These are phyloP conservation scores for Trissolcus japonicus DNA, from an alignment of 2,888 invertebrate species.

Conservation along the genomic window DNA sequence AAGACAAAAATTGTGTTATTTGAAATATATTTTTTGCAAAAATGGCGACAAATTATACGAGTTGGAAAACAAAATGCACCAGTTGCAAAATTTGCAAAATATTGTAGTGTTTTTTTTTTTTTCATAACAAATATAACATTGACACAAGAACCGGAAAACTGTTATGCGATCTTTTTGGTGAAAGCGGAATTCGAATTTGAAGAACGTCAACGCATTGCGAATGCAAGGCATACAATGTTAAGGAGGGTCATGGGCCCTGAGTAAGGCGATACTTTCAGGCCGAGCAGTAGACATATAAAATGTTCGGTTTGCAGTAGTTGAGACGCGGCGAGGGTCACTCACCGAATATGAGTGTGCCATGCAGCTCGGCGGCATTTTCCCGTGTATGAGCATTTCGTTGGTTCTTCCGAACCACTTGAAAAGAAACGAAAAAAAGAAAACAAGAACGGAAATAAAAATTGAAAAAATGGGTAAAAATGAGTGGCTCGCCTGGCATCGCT, in stretches of 20 bases:
- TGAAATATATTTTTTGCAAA: no score
- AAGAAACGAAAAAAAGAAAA: slow-evolving; percentile 29
- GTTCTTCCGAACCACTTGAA: slow-evolving; percentile 53
- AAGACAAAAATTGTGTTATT: no score
- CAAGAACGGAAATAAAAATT: slow-evolving; percentile 15
- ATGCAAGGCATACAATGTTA: slow-evolving; percentile 59
- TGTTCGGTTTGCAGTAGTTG: slow-evolving; percentile 69
- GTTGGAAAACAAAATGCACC: no score
- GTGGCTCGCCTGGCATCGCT: slow-evolving; percentile 32
- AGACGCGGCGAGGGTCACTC: slow-evolving; percentile 72
- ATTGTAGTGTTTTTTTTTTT: no score
- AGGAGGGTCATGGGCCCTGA: slow-evolving; percentile 70
- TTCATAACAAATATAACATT: no score
- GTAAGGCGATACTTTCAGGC: slow-evolving; percentile 71
- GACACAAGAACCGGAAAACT: no score
- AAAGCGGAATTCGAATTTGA: slow-evolving; percentile 15
- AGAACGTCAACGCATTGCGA: slow-evolving; percentile 59
- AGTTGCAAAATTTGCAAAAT: no score
- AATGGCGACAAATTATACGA: no score
- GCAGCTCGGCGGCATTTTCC: slow-evolving; percentile 57
- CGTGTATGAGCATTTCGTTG: slow-evolving; percentile 56
- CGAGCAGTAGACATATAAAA: slow-evolving; percentile 69
- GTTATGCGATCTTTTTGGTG: background rate
- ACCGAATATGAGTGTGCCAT: slow-evolving; percentile 71
- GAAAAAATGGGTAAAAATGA: slow-evolving; percentile 4